These are phyloP conservation scores for Xerus inauris DNA, from an alignment of 2,113 vertebrate species.

Conservation along the genomic window DNA sequence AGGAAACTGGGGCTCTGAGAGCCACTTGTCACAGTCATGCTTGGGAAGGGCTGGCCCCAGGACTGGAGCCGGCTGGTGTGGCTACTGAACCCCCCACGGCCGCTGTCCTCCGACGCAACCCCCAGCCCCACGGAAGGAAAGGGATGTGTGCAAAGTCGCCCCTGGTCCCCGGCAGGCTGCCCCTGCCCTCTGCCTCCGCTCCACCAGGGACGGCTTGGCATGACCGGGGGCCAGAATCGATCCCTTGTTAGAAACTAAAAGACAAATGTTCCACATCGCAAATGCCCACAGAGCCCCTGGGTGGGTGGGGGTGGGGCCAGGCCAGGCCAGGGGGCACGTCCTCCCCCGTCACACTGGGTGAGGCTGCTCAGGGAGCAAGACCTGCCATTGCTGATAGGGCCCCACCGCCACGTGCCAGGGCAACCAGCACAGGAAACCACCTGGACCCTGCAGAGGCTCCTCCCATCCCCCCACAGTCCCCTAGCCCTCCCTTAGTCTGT, in stretches of 20 bases:
- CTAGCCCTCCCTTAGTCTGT: neutral
- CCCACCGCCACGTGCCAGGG: neutral
- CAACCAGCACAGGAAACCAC: neutral
- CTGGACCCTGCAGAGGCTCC: neutral
- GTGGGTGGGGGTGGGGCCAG: accelerated
- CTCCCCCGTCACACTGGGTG: accelerated
- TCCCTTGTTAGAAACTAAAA: neutral
- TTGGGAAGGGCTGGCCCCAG: neutral
- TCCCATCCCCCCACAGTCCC: neutral
- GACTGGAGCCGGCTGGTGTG: no score
- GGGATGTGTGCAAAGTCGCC: neutral
- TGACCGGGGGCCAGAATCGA: neutral
- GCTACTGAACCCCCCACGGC: neutral
- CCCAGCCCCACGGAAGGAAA: neutral
- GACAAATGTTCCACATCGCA: neutral
- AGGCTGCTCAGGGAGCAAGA: neutral
- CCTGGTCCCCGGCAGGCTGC: no score
- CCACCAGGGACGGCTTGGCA: neutral
- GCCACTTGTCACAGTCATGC: neutral
- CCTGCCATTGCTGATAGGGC: neutral
- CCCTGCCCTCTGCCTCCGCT: neutral
- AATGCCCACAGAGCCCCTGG: neutral
- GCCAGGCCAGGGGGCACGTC: neutral
- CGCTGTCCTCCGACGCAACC: neutral
- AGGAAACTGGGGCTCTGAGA: neutral